Evolutionary conservation across 2,888 invertebrate genomes (phyloP), one percentile per base, ranked within the genome.

Genomic region (Epinotia nisella): DNA sequence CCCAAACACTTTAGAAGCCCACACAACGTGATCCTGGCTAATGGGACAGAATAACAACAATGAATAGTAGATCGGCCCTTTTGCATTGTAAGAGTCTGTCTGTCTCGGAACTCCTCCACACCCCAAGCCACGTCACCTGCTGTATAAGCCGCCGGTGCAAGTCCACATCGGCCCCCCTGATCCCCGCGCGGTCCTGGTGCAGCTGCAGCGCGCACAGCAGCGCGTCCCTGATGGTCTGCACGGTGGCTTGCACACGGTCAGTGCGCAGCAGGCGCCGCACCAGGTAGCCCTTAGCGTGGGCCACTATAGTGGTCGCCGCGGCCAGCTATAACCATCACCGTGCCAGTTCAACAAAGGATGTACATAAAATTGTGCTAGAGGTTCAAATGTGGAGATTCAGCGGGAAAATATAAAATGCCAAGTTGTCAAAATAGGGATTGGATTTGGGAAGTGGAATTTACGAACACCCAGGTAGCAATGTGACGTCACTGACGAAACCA

Each of bases 191-290:
- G 74, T 94, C 95, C 74, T 95, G 94, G 78, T 97, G 97, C 82
- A 97, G 93, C 83, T 96, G 95, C 78, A 97, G 90, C 60, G 97
- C 97, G 88, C 97, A 96, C 66, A 96, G 90, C 74, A 97, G 89
- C 3, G 97, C 97, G 84, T 97, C 97, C 84, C 95, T 94, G 78
- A 98, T 97, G 3, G 96, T 97, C 88, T 96, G 95, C 79, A 97
- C 97, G 19, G 97, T 94, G 71, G 94, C 94, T 87, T 97, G 96
- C 15, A 98, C 96, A 79, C 96, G 96, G 80, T 96, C 97, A 0
- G 98, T 97, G 80, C 94, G 94, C 91, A 98, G 95, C 68, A 98
- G 93, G 58, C 98, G 95, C 64, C 98, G 95, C 24, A 96, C 96
- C 70, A 98, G 92, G 87, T 95, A 98, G 0, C 98, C 98, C 80